Evolutionary conservation across 2,888 invertebrate species (phyloP), one percentile per base, ranked within the genome.

Genomic region (Drosophila rellima): DNA sequence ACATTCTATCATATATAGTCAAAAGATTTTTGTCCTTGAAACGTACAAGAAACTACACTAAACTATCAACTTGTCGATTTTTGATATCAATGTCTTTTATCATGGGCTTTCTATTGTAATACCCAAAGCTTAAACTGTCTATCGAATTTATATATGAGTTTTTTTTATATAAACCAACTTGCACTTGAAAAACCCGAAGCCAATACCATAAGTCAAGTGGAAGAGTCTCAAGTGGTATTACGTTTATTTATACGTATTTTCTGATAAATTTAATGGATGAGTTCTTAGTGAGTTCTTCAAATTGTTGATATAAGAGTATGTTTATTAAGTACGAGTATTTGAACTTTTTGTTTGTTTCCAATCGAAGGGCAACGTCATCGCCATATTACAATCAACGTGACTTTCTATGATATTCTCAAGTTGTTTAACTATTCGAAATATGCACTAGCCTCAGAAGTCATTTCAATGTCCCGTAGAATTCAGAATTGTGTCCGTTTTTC

Each of bases 221-320:
- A 62, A 52, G 48, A 54, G 64, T 63, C 68, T 86, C 67, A 80
- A 86, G 78, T 80, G 82, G 64, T 68, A 78, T 86, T 70, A 75
- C 71, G 64, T 74, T 64, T 80, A 71, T 77, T 80, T 83, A 72
- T 64, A 64, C 35, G 55, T 74, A 78, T 65, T 78, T 69, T 44
- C 57, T 63, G 78, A 83, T 78, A 80, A 82, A 83, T 83, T 59
- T 48, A 81, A 82, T 83, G 81, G 81, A 82, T 86, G 84, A 72
- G 44, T 54, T 74, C 68, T 60, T 52, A 48, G 40, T 60, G 59
- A 48, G 15, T 62, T 68, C 52, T 64, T 18, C 29, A n/a, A 23
- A 40, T 33, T 63, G 26, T 63, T 42, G 52, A 66, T 61, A 67
- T 37, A 35, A 20, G 18, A 33, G 11, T 51, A 35, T 57, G 39